Conservation (phyloP, 1,140 invertebrate genomes). For the Drosophila insularis region DNA sequence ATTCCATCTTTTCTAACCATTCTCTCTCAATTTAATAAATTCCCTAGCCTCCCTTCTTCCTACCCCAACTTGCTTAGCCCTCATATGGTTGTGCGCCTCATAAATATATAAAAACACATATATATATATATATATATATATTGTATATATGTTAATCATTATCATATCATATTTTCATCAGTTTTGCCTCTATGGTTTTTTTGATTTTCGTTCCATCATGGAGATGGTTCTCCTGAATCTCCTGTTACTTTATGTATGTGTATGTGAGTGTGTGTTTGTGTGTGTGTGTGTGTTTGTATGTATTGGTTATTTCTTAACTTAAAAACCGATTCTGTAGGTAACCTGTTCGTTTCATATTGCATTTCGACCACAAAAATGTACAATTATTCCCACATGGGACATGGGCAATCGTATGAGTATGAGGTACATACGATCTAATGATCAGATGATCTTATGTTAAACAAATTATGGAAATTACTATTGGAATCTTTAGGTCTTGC, state of each 20-base stretch:
- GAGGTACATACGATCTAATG: neutral
- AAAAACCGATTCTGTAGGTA: neutral
- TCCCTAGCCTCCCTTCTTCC: neutral
- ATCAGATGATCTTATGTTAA: neutral
- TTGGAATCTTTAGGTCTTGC: neutral
- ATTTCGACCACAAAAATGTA: neutral
- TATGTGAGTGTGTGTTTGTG: too few relatives aligned
- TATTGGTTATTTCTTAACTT: neutral
- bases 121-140: too few relatives aligned
- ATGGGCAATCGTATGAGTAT: neutral
- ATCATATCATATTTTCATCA: neutral
- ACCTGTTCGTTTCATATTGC: neutral
- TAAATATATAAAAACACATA: neutral
- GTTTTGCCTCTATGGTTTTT: neutral
- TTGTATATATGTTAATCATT: neutral
- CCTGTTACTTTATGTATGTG: too few relatives aligned
- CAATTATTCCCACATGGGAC: neutral
- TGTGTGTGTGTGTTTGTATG: too few relatives aligned
- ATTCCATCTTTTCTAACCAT: too few relatives aligned
- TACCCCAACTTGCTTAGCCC: neutral
- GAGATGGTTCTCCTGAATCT: neutral
- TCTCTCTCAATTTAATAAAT: too few relatives aligned
- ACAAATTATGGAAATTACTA: neutral
- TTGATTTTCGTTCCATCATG: neutral
- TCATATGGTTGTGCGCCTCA: constrained; percentile 8